Evolutionary conservation across 2,797 vertebrate species (phyloP).

Genomic region (Myripristis murdjan): DNA sequence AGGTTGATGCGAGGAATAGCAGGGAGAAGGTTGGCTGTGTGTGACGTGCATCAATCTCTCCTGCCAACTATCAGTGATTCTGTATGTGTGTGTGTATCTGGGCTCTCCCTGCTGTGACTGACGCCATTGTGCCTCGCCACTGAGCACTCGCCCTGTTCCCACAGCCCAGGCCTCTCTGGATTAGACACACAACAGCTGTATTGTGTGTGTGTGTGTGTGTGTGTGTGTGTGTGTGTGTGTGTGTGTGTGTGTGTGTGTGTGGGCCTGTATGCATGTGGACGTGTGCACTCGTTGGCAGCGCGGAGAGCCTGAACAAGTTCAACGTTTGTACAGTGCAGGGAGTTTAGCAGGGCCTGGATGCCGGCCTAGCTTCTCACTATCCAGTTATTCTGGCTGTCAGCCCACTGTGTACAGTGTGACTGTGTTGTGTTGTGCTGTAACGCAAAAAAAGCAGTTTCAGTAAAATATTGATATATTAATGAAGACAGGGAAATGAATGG

Average conservation of each 20-base stretch:
- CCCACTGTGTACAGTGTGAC: slow-evolving; percentile 68
- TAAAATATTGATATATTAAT: slow-evolving; percentile 42
- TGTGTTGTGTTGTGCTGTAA: slow-evolving; percentile 65
- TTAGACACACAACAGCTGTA: slow-evolving; percentile 85
- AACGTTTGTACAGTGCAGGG: slow-evolving; percentile 47
- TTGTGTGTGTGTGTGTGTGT: slow-evolving; percentile 73
- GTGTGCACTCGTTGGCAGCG: slow-evolving; percentile 58
- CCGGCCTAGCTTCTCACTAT: slow-evolving; percentile 65
- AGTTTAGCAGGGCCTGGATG: slow-evolving; percentile 58
- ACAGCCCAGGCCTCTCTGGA: slow-evolving; percentile 78
- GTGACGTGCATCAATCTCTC: slow-evolving; percentile 46
- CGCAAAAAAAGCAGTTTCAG: slow-evolving; percentile 56
- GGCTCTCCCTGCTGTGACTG: slow-evolving; percentile 76
- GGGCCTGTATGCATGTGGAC: slow-evolving; percentile 31
- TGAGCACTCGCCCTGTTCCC: slow-evolving; percentile 77
- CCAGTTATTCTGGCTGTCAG: slow-evolving; percentile 60
- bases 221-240: slow-evolving; percentile 41
- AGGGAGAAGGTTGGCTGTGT: slow-evolving; percentile 29
- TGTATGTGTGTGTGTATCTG: slow-evolving; percentile 29
- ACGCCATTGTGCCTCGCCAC: slow-evolving; percentile 80
- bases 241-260: slow-evolving; percentile 20
- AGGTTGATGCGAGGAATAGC: slow-evolving; percentile 24
- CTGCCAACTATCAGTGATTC: slow-evolving; percentile 46
- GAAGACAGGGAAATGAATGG: not conserved
- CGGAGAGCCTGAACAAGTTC: slow-evolving; percentile 18